Conservation (phyloP, 2,113 vertebrate species). For the Colossoma macropomum region DNA sequence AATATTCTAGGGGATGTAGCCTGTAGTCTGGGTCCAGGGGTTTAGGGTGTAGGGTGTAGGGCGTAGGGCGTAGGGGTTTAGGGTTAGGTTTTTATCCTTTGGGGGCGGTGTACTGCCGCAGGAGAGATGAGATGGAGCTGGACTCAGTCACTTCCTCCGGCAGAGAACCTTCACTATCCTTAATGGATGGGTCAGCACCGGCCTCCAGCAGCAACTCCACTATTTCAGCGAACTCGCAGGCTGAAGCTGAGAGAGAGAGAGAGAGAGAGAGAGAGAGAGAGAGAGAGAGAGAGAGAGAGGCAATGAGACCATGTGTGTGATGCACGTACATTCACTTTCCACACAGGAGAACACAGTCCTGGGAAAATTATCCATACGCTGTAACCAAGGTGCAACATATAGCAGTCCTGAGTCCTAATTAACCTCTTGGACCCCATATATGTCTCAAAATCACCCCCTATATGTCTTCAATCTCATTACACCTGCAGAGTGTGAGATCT, state of each 20-base stretch:
- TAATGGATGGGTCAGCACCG: conserved; percentile 87
- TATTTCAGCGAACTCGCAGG: conserved; percentile 94
- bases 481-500: no score
- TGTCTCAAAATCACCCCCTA: no score
- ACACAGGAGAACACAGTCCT: no score
- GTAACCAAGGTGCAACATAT: no score
- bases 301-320: no score
- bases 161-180: conserved; percentile 91
- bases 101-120: conserved; percentile 81
- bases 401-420: no score
- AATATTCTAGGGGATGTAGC: neutral
- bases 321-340: conserved; percentile 59
- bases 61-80: neutral
- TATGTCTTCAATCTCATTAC: no score
- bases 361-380: no score
- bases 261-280: neutral
- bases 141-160: conserved; percentile 93
- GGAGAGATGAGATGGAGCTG: conserved; percentile 81
- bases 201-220: conserved; percentile 89
- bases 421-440: no score
- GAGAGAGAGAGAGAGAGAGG: no score
- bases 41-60: neutral
- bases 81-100: conserved; percentile 69
- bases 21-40: neutral
- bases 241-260: conserved; percentile 79